phyloP scores from a whole-genome alignment of 2,113 vertebrate species.

The Mustela lutreola region DNA sequence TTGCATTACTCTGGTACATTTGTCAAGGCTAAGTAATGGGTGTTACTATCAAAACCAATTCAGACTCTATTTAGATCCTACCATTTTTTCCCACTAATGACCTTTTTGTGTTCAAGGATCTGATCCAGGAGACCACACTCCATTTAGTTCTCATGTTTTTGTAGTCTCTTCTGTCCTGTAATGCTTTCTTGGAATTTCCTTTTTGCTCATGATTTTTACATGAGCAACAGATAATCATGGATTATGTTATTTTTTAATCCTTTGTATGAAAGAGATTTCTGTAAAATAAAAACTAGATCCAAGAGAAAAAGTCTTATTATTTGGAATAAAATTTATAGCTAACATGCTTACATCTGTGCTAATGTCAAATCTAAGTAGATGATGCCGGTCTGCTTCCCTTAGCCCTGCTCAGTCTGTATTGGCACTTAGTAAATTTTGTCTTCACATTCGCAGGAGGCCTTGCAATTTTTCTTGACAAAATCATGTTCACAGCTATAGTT shows the following conservation, averaged over 20 bases:
- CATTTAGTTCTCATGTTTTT: not conserved
- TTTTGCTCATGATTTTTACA: not conserved
- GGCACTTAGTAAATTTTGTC: slow-evolving; percentile 55
- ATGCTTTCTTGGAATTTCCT: not conserved
- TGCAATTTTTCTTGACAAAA: rapidly evolving
- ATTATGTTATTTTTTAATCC: not conserved
- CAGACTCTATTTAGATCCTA: not conserved
- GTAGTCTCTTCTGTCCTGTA: not conserved
- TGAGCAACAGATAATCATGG: not conserved
- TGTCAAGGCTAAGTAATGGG: slow-evolving; percentile 26
- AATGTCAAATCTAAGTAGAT: not conserved
- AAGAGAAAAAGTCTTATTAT: not conserved
- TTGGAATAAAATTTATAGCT: slow-evolving; percentile 19
- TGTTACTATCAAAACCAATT: not conserved
- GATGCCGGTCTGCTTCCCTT: not conserved
- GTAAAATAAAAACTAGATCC: not conserved
- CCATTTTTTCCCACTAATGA: not conserved
- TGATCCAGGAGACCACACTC: not conserved
- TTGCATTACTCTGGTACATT: not conserved
- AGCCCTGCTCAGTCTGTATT: rapidly evolving
- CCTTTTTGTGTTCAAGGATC: not conserved
- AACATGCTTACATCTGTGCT: not conserved
- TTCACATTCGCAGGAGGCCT: not conserved
- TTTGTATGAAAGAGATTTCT: not conserved
- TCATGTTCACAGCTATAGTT: rapidly evolving